Evolutionary conservation across 2,888 invertebrate genomes (phyloP).

Genomic region (Galeruca laticollis): DNA sequence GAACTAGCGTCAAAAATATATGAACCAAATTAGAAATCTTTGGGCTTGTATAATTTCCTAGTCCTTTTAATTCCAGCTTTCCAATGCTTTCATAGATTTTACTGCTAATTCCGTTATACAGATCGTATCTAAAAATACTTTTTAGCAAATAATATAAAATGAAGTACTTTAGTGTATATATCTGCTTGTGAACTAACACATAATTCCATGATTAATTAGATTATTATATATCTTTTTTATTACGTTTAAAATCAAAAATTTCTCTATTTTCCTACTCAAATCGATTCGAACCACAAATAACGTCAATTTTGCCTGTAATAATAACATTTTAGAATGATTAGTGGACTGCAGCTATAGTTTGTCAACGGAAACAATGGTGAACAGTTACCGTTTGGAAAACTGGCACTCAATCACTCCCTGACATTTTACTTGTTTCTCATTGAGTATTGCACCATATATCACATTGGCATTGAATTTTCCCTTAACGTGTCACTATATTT

Average conservation of each 20-base stretch:
- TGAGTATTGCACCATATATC: slow-evolving; percentile 33
- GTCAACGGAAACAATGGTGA: slow-evolving; percentile 21
- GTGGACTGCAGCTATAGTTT: slow-evolving; percentile 25
- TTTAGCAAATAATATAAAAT: too few species aligned
- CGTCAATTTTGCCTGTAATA: slow-evolving; percentile 6
- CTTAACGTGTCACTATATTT: background rate
- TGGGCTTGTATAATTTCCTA: too few species aligned
- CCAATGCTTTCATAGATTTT: too few species aligned
- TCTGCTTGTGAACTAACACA: too few species aligned
- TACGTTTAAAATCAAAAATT: background rate
- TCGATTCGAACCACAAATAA: background rate
- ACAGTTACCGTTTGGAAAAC: slow-evolving; percentile 16
- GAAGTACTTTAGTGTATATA: too few species aligned
- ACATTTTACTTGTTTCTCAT: slow-evolving; percentile 40
- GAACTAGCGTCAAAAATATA: too few species aligned
- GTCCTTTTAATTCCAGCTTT: too few species aligned
- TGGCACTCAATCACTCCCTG: slow-evolving; percentile 32
- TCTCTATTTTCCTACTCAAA: background rate
- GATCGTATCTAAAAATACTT: too few species aligned
- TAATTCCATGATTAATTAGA: too few species aligned
- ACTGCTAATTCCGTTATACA: too few species aligned
- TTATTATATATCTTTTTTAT: too few species aligned
- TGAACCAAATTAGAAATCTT: too few species aligned
- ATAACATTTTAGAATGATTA: slow-evolving; percentile 4
- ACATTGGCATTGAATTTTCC: slow-evolving; percentile 26